Percentiles rank a stretch among this genome's conserved stretches.
Conservation (phyloP, 2,113 vertebrate species). For the Heteronetta atricapilla region DNA sequence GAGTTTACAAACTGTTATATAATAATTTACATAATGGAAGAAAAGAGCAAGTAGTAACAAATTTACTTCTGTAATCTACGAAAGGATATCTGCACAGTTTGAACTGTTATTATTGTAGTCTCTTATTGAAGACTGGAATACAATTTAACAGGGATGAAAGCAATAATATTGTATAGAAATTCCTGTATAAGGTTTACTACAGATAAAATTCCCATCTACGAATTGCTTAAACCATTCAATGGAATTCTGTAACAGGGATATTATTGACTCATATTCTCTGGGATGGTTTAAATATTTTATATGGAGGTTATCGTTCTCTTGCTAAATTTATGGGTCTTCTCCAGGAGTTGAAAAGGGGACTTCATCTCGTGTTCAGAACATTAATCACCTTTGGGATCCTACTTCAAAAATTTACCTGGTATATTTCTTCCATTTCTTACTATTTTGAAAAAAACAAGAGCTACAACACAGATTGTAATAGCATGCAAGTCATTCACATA, state of each 20-base stretch:
- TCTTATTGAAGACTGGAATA: neutral
- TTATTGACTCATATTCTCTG: neutral
- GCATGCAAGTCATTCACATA: neutral
- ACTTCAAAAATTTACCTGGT: conserved; percentile 34
- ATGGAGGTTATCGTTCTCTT: neutral
- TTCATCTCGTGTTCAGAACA: neutral
- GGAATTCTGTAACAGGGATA: neutral
- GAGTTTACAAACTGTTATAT: conserved; percentile 49
- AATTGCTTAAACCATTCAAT: neutral
- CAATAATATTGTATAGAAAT: neutral
- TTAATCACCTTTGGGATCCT: neutral
- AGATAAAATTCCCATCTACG: neutral
- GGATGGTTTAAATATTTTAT: conserved; percentile 13
- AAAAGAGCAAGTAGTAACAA: conserved; percentile 21
- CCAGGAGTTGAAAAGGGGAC: neutral
- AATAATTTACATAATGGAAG: conserved; percentile 44
- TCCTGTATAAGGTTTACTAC: neutral
- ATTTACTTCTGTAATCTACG: conserved; percentile 19
- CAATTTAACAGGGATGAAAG: conserved; percentile 13
- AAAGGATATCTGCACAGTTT: conserved; percentile 12
- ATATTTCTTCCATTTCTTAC: conserved; percentile 25
- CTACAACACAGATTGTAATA: neutral
- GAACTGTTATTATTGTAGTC: conserved; percentile 4
- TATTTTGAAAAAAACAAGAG: conserved; percentile 34
- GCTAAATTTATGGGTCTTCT: neutral